Conservation (phyloP, 2,888 invertebrate species). For the Heliconius erato region DNA sequence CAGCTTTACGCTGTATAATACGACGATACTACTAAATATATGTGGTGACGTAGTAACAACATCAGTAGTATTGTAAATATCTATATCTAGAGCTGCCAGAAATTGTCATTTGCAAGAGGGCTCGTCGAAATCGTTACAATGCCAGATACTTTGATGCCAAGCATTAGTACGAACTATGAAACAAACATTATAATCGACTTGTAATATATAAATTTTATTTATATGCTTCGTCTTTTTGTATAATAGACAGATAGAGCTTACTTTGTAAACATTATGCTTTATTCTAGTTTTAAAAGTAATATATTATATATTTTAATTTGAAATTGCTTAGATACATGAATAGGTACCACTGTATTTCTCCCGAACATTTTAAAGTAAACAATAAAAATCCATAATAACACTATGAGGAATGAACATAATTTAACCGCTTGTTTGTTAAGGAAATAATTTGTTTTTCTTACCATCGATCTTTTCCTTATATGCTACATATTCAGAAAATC, state of each 20-base stretch:
- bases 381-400: background rate
- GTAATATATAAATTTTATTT: background rate
- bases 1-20: too few species aligned
- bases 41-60: background rate
- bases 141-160: background rate
- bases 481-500: constrained; percentile 12
- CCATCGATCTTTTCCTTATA: constrained; percentile 13
- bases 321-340: too few species aligned
- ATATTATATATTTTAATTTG: background rate
- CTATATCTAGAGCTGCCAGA: background rate
- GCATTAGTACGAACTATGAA: too few species aligned
- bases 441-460: constrained; percentile 32
- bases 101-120: background rate
- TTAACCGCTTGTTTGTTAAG: constrained; percentile 22
- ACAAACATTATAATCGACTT: too few species aligned
- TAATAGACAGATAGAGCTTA: background rate
- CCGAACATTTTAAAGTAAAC: background rate
- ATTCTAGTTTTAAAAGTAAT: background rate
- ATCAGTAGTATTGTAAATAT: background rate
- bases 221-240: background rate
- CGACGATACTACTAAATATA: background rate
- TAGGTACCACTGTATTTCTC: background rate
- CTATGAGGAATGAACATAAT: background rate
- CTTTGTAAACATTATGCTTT: background rate
- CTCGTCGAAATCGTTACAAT: background rate